Percentiles rank a stretch among this genome's conserved stretches.
These are phyloP conservation scores for Auanema sp. DNA, from an alignment of 2,888 invertebrate genomes.

Conservation along the genomic window DNA sequence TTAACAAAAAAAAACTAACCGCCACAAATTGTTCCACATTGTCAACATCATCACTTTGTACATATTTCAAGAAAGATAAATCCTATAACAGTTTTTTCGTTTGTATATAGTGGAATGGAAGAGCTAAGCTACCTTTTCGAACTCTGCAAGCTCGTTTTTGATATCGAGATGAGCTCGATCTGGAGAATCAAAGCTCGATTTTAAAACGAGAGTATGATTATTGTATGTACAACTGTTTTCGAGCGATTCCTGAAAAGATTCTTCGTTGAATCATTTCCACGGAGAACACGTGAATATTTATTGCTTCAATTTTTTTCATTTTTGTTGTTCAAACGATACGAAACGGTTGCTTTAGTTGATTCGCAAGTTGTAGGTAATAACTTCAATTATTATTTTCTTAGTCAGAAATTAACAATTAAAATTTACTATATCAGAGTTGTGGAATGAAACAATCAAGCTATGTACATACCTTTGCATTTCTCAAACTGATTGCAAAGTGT, in stretches of 20 bases:
- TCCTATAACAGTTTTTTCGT: constrained; percentile 46
- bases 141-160: constrained; percentile 56
- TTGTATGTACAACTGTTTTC: constrained; percentile 47
- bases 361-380: too few relatives aligned
- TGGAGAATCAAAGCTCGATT: constrained; percentile 26
- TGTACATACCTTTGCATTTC: constrained; percentile 58
- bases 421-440: too few relatives aligned
- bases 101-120: too few relatives aligned
- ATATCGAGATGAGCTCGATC: constrained; percentile 53
- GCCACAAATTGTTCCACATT: constrained; percentile 63
- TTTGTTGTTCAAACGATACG: background rate
- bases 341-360: background rate
- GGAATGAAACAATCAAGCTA: too few relatives aligned
- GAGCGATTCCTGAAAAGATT: constrained; percentile 43
- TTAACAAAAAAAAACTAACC: constrained; percentile 28
- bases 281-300: background rate
- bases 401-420: too few relatives aligned
- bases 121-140: constrained; percentile 46
- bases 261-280: background rate
- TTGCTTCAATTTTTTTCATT: background rate
- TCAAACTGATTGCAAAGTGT: constrained; percentile 60
- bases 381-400: too few relatives aligned
- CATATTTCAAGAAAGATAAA: constrained; percentile 59
- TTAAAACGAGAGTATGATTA: constrained; percentile 34
- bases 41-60: constrained; percentile 61